phyloP scores from a whole-genome alignment of 2,888 invertebrate species.

The Campopleginae sp. region DNA sequence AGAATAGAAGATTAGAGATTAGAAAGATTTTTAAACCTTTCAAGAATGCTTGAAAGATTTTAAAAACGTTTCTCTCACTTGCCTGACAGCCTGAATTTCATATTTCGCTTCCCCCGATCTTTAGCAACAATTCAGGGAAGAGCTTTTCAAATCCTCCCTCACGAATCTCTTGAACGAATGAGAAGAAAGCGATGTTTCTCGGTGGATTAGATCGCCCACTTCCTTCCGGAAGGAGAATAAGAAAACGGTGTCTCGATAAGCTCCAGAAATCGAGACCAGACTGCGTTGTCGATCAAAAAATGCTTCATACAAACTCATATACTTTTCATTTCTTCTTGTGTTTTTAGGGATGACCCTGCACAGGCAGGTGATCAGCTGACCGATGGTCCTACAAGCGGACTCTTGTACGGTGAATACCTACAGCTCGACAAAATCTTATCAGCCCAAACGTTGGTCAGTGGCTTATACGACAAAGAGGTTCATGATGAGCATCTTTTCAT shows the following conservation, averaged over 20 bases:
- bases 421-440: slow-evolving; percentile 94
- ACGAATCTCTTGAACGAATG: background rate
- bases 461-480: slow-evolving; percentile 89
- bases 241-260: background rate
- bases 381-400: slow-evolving; percentile 90
- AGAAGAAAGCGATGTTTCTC: background rate
- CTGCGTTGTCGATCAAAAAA: background rate
- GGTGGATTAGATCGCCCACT: background rate
- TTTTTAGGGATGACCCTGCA: slow-evolving; percentile 73
- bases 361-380: slow-evolving; percentile 87
- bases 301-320: background rate
- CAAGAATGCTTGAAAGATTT: too few species aligned
- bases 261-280: background rate
- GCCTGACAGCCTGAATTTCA: too few species aligned
- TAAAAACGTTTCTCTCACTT: too few species aligned
- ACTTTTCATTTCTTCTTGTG: background rate
- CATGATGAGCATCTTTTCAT: slow-evolving; percentile 99
- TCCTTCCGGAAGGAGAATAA: background rate
- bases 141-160: too few species aligned
- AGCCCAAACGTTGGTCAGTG: slow-evolving; percentile 93
- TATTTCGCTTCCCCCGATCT: too few species aligned
- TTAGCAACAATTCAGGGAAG: too few species aligned
- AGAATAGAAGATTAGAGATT: too few species aligned
- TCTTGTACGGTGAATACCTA: slow-evolving; percentile 96
- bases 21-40: too few species aligned